Percentiles rank a stretch among this genome's conserved stretches.
Evolutionary conservation across 2,888 invertebrate genomes (phyloP).

Genomic region (Syrista parreyssii): DNA sequence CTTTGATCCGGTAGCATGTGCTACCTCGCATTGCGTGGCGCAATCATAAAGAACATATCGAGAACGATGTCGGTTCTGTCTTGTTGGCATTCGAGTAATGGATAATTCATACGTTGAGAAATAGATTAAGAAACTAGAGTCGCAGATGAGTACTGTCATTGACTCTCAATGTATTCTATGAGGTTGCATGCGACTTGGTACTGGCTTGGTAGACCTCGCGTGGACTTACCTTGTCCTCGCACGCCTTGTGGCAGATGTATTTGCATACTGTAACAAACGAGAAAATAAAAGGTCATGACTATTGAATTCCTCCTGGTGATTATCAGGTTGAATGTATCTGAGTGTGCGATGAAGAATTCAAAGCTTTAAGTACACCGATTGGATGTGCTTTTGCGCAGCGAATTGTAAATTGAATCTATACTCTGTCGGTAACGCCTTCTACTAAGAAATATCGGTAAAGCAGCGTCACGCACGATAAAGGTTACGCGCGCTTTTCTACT

Average conservation of each 20-base stretch:
- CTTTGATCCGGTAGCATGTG: slow-evolving; percentile 17
- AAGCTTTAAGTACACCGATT: background rate
- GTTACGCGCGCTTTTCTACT: background rate
- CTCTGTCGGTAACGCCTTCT: background rate
- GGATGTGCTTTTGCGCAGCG: background rate
- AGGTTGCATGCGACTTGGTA: background rate
- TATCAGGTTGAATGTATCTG: background rate
- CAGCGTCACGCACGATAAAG: background rate
- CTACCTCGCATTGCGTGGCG: slow-evolving; percentile 6
- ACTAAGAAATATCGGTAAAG: background rate
- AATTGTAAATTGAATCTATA: background rate
- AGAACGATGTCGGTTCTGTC: background rate
- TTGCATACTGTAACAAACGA: slow-evolving; percentile 81
- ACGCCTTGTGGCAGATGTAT: slow-evolving; percentile 82
- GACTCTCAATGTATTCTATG: background rate
- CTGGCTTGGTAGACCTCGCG: background rate
- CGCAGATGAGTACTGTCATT: background rate
- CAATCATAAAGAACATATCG: background rate
- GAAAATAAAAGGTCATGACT: slow-evolving; percentile 18
- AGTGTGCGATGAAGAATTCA: background rate
- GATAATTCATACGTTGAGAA: background rate
- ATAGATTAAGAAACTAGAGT: background rate
- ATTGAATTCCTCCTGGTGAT: background rate
- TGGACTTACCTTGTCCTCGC: slow-evolving; percentile 79
- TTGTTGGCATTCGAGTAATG: background rate